A percentile compares a stretch with the other conserved stretches of the same genome.
Evolutionary conservation across 1,140 invertebrate genomes (phyloP).

Genomic region (Drosophila cardini): DNA sequence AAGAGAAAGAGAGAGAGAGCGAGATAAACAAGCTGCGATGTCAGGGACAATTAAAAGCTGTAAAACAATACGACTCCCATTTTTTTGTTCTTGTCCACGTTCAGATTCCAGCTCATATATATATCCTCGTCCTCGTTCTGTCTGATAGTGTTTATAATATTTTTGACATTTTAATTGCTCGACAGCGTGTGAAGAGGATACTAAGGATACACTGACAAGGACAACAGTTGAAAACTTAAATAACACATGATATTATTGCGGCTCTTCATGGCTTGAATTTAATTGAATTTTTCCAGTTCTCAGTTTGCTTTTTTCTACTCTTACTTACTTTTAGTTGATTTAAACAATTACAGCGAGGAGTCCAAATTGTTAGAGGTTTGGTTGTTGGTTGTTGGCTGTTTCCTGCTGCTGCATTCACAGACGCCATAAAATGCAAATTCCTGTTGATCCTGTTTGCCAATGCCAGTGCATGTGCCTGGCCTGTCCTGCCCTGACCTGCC

Average conservation of each 20-base stretch:
- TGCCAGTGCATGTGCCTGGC: conserved; percentile 72
- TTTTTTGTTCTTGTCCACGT: conserved; percentile 21
- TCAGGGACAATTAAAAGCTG: conserved; percentile 70
- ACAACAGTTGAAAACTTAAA: conserved; percentile 39
- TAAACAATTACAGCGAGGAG: conserved; percentile 62
- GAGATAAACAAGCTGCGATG: conserved; percentile 62
- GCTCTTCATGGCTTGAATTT: conserved; percentile 44
- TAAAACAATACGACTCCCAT: conserved; percentile 59
- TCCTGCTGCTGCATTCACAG: conserved; percentile 59
- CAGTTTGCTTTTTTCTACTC: conserved; percentile 22
- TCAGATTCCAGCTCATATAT: neutral
- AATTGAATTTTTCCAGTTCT: conserved; percentile 64
- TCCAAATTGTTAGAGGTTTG: neutral
- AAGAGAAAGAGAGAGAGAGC: no score
- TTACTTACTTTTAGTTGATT: conserved; percentile 62
- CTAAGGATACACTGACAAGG: conserved; percentile 49
- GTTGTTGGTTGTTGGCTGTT: no score
- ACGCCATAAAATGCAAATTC: conserved; percentile 83
- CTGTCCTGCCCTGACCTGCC: conserved; percentile 31
- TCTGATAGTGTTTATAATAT: conserved; percentile 47
- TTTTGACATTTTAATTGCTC: conserved; percentile 77
- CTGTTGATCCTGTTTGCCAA: conserved; percentile 80
- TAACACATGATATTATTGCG: conserved; percentile 61
- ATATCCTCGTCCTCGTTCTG: conserved; percentile 8
- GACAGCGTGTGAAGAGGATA: conserved; percentile 39